A percentile compares a stretch with the other conserved stretches of the same genome.
Evolutionary conservation across 2,113 vertebrate species (phyloP).

Genomic region (Tylochromis polylepis): DNA sequence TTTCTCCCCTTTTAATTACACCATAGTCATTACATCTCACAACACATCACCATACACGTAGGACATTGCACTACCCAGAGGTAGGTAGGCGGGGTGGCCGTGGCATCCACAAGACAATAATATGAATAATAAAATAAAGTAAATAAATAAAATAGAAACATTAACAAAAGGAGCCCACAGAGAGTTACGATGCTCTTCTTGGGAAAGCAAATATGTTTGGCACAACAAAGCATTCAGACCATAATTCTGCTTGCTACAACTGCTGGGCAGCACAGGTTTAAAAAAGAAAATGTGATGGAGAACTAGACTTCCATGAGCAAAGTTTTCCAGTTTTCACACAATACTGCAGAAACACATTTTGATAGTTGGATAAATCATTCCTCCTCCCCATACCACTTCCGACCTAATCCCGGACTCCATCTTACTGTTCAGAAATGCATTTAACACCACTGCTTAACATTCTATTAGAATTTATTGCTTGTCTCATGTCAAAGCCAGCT

Average conservation of each 20-base stretch:
- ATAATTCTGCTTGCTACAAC: background rate
- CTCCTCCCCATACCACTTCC: background rate
- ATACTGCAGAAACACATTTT: background rate
- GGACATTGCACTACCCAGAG: too few relatives aligned
- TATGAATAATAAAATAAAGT: background rate
- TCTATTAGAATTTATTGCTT: constrained; percentile 2
- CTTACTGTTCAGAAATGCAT: background rate
- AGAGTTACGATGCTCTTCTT: background rate
- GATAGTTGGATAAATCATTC: background rate
- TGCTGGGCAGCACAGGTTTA: background rate
- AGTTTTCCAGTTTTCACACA: background rate
- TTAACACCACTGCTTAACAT: constrained; percentile 2
- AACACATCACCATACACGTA: too few relatives aligned
- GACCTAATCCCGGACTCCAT: background rate
- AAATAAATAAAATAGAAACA: background rate
- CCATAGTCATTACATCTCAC: too few relatives aligned
- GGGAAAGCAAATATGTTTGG: background rate
- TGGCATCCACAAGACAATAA: background rate
- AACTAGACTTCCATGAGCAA: background rate
- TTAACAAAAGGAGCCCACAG: background rate
- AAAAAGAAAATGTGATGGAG: background rate
- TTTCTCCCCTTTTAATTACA: too few relatives aligned
- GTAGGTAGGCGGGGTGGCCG: too few relatives aligned
- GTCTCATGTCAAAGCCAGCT: constrained; percentile 1
- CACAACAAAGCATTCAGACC: background rate